Evolutionary conservation across 1,140 invertebrate genomes (phyloP), one percentile per base, ranked within the genome.

Genomic region (Drosophila eugracilis): DNA sequence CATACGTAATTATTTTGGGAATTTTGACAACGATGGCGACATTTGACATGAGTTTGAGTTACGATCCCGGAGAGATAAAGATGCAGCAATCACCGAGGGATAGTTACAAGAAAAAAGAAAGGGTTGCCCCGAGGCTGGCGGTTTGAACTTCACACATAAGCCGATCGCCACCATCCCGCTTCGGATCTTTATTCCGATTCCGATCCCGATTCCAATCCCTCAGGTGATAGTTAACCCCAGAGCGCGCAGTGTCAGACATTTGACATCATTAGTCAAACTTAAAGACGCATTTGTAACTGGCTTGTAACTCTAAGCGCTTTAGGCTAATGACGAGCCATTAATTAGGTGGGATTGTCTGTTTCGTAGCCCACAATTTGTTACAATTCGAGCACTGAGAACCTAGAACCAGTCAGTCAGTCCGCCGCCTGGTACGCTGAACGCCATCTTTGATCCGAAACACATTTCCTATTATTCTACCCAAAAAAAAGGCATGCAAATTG

Each of bases 211-310:
- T 17, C 50, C 6, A 12, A 47, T 28, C 28, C 42, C 65, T 65
- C 60, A 42, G 37, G 24, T 32, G 57, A 36, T 36, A 26, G 21
- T 62, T 65, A 65, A 65, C 60, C 60, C 60, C 60, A 39, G n/a
- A 28, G 9, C 2, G 1, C 53, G 30, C n/a, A n/a, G 37, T 17
- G 7, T 57, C 47, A 72, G 55, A 69, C 65, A 71, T 78, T 79
- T 84, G 75, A 78, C 78, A 84, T 88, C 83, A 88, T 88, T 88
- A 89, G 83, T 88, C 83, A 88, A 86, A 83, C 78, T 88, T 89
- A 89, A 78, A 83, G 75, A 83, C 62, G 65, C 83, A 83, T 89
- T 78, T 89, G 78, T 88, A 65, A 62, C 80, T 81, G 72, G 57
- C 60, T 59, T 83, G 79, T 75, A 63, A 75, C 52, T 78, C 66